Evolutionary conservation across 1,140 invertebrate genomes (phyloP), one percentile per base, ranked within the genome.

Genomic region (Diabrotica virgifera): DNA sequence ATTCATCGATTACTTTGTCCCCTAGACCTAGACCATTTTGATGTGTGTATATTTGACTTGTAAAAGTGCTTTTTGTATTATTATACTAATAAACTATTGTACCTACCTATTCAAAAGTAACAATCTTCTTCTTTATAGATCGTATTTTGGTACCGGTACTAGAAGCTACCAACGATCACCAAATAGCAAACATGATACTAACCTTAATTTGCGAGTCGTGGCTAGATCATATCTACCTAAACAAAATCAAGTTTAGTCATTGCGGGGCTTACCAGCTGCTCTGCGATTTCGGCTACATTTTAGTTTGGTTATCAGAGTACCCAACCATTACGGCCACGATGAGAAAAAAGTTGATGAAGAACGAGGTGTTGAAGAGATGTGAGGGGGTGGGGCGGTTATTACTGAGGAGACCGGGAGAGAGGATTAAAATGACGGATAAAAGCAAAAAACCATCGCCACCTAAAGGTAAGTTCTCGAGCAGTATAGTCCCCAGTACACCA

Each of bases 161-260:
- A 62, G 82, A 85, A 68, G 89, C 91, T 40, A 89, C 89, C 4
- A 83, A 86, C 56, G 90, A 93, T 72, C 83, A 86, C 52, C 79
- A 85, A 12, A 88, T 89, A 7, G 84, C 88, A 1, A 90, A 90
- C 71, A 89, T 92, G 82, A 85, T 92, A 38, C 77, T 94, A 4
- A 85, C 86, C 74, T 87, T 93, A 46, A 89, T 92, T 80, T 92
- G 91, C 73, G 91, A 93, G 75, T 88, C 90, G 0, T 93, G 90
- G 90, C 78, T 94, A 37, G 89, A 94, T 77, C 90, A 92, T 63
- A 93, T 94, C 64, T 92, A 90, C 75, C 83, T 86, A 38, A 86
- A 90, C 67, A 87, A 87, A 77, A 89, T 93, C 50, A 91, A 90
- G 79, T 93, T 94, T 74, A 89, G 86, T 83, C 88, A 82, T 79